Evolutionary conservation across 92 coral and sea anemone species (phyloP).

Genomic region (Siderastrea siderea): DNA sequence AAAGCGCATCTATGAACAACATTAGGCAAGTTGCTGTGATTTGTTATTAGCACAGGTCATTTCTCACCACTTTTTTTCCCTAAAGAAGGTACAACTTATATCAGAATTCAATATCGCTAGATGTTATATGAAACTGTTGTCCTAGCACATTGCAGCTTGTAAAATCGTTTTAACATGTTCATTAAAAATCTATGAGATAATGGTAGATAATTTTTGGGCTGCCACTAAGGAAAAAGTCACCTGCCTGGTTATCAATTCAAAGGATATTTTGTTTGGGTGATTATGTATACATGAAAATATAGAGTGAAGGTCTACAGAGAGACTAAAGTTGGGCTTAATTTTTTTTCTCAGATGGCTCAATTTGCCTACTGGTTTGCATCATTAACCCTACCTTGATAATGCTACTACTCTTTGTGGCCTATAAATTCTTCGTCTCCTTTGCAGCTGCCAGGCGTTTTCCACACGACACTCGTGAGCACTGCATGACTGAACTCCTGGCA

Average conservation of each 20-base stretch:
- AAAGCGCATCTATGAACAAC: not conserved
- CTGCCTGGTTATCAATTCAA: not conserved
- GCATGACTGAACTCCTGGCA: not conserved
- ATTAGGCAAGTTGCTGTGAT: not conserved
- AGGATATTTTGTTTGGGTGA: not conserved
- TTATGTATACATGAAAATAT: not conserved
- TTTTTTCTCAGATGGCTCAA: not conserved
- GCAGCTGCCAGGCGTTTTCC: not conserved
- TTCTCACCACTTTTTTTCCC: too few species aligned
- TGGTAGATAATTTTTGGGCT: not conserved
- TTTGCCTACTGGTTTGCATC: not conserved
- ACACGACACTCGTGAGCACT: not conserved
- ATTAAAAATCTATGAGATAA: not conserved
- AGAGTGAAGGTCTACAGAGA: not conserved
- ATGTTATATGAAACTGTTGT: not conserved
- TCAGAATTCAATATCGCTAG: constrained; percentile 2
- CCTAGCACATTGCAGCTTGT: constrained; percentile 5
- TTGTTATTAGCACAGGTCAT: not conserved
- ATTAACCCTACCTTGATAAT: not conserved
- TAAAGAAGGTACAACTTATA: not conserved
- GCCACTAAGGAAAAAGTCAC: not conserved
- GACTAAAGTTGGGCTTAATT: not conserved
- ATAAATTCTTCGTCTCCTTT: not conserved
- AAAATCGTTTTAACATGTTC: not conserved
- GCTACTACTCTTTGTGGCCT: not conserved